Conservation (phyloP, 2,113 vertebrate species). For the Anseranas semipalmata region DNA sequence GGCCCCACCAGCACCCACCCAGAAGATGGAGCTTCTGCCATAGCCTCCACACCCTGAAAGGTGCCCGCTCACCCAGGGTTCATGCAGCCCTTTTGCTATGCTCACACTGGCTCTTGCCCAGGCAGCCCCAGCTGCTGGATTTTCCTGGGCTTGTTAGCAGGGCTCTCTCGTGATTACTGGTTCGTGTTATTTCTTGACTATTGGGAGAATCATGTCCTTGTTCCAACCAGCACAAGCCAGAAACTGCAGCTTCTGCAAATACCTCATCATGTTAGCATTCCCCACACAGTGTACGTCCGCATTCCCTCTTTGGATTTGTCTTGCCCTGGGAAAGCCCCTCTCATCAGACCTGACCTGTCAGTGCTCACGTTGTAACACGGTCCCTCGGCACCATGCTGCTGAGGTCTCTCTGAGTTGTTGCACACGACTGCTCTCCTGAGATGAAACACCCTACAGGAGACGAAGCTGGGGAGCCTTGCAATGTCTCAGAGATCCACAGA, state of each 20-base stretch:
- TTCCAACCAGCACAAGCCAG: background rate
- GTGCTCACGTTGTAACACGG: background rate
- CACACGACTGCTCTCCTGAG: background rate
- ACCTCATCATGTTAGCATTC: background rate
- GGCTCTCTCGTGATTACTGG: background rate
- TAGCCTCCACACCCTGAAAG: fast-evolving
- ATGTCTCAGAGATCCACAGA: background rate
- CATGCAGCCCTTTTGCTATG: background rate
- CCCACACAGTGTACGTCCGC: fast-evolving
- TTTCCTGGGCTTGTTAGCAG: background rate
- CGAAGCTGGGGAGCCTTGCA: background rate
- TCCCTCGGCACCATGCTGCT: background rate
- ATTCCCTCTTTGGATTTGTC: background rate
- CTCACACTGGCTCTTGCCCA: background rate
- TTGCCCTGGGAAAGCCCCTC: background rate
- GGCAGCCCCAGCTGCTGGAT: background rate
- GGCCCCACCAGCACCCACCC: background rate
- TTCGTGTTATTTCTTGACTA: background rate
- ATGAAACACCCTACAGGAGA: background rate
- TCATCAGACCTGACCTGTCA: background rate
- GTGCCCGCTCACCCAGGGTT: background rate
- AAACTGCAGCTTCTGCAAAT: background rate
- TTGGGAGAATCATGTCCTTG: background rate
- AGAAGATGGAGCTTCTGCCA: too few species aligned
- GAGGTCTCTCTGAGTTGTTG: background rate